Evolutionary conservation across 2,113 vertebrate species (phyloP).

Genomic region (Passerina amoena): DNA sequence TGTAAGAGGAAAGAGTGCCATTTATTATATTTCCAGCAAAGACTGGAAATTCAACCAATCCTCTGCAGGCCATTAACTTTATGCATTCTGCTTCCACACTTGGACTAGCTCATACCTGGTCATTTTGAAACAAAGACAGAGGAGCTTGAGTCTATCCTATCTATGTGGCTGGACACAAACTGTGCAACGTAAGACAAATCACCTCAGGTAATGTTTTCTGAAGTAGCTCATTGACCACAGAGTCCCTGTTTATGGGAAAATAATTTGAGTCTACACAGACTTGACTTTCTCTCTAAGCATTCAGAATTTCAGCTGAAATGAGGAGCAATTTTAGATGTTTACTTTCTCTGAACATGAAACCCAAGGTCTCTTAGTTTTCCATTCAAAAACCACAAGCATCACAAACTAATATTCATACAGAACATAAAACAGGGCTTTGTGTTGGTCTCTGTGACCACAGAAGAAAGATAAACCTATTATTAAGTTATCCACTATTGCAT

Average conservation of each 20-base stretch:
- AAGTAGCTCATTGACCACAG: slow-evolving; percentile 26
- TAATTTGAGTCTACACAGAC: not conserved
- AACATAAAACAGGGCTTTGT: slow-evolving; percentile 31
- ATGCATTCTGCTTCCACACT: not conserved
- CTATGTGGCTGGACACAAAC: not conserved
- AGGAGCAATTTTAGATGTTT: not conserved
- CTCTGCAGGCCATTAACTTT: not conserved
- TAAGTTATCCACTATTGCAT: slow-evolving; percentile 56
- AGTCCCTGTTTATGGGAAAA: slow-evolving; percentile 4
- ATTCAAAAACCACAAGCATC: not conserved
- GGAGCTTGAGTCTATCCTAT: not conserved
- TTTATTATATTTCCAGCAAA: not conserved
- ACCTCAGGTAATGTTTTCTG: not conserved
- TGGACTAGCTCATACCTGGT: not conserved
- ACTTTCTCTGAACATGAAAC: slow-evolving; percentile 5
- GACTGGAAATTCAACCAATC: not conserved
- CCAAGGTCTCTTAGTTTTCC: not conserved
- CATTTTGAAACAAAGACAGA: not conserved
- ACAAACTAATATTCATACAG: slow-evolving; percentile 38
- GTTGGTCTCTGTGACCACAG: not conserved
- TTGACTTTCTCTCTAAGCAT: not conserved
- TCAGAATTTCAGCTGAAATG: not conserved
- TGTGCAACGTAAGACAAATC: not conserved
- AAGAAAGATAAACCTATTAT: slow-evolving; percentile 48
- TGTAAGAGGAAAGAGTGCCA: not conserved